Conservation (phyloP, 2,113 vertebrate species). For the Nibea coibor region DNA sequence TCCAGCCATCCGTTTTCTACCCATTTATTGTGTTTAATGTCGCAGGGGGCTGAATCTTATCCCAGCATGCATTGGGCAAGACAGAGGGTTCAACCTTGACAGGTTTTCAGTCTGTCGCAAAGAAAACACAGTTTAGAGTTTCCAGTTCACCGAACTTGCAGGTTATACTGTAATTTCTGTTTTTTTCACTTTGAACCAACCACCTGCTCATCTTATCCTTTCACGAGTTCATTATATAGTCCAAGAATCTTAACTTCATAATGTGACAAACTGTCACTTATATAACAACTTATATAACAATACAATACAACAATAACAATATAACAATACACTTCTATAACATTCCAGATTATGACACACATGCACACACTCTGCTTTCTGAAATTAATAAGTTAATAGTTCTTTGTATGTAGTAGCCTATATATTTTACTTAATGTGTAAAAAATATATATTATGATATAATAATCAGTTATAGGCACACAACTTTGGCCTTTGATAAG, state of each 20-base stretch:
- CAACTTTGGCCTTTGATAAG: background rate
- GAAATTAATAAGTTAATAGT: background rate
- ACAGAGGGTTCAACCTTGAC: conserved; percentile 1
- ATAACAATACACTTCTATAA: too few species aligned
- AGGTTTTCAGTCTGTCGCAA: conserved; percentile 22
- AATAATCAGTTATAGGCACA: background rate
- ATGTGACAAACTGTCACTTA: background rate
- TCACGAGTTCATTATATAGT: background rate
- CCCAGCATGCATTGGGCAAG: background rate
- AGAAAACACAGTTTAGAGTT: conserved; percentile 13
- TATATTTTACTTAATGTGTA: background rate
- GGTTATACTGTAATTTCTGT: background rate
- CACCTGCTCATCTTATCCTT: background rate
- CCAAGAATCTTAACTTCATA: background rate
- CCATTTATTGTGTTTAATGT: conserved; percentile 43
- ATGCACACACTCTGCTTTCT: background rate
- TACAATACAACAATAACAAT: too few species aligned
- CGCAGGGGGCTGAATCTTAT: conserved; percentile 12
- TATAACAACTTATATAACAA: too few species aligned
- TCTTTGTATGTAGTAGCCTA: background rate
- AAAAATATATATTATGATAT: too few species aligned
- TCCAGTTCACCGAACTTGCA: background rate
- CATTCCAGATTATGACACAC: background rate
- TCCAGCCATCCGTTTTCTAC: conserved; percentile 40
- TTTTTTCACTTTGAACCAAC: background rate